phyloP scores from a whole-genome alignment of 1,140 invertebrate genomes.

The Oedothorax gibbosus region DNA sequence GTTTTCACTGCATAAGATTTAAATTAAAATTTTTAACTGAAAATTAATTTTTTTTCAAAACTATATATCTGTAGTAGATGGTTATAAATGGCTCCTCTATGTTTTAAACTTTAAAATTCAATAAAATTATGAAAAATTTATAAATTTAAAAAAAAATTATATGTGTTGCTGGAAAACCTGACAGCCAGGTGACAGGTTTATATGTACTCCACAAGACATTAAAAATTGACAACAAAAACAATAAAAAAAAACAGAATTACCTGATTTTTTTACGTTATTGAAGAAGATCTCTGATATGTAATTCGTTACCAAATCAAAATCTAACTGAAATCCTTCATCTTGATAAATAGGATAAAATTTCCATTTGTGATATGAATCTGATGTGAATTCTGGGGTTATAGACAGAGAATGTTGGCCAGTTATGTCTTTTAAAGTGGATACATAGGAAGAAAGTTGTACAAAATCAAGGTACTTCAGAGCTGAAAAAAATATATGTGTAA shows the following conservation, averaged over 20 bases:
- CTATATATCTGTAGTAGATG: too few species aligned
- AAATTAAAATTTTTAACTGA: too few species aligned
- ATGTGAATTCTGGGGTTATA: not conserved
- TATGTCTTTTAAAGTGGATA: not conserved
- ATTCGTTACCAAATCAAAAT: not conserved
- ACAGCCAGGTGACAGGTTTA: too few species aligned
- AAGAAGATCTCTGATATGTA: not conserved
- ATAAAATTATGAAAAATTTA: too few species aligned
- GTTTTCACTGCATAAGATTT: too few species aligned
- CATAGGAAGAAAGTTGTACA: slow-evolving; percentile 7
- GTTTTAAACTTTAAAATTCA: too few species aligned
- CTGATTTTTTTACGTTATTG: not conserved
- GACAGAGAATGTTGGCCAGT: not conserved
- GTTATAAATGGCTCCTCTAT: too few species aligned
- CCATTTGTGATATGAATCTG: slow-evolving; percentile 20
- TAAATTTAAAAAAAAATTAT: too few species aligned
- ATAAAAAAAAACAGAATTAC: not conserved
- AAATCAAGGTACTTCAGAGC: not conserved
- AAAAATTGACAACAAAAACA: not conserved
- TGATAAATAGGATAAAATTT: slow-evolving; percentile 38
- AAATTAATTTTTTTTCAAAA: too few species aligned
- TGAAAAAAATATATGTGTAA: too few species aligned
- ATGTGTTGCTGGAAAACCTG: too few species aligned
- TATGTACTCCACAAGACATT: not conserved
- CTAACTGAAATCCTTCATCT: slow-evolving; percentile 33